phyloP scores from a whole-genome alignment of 2,113 vertebrate species.

The Osmerus mordax region DNA sequence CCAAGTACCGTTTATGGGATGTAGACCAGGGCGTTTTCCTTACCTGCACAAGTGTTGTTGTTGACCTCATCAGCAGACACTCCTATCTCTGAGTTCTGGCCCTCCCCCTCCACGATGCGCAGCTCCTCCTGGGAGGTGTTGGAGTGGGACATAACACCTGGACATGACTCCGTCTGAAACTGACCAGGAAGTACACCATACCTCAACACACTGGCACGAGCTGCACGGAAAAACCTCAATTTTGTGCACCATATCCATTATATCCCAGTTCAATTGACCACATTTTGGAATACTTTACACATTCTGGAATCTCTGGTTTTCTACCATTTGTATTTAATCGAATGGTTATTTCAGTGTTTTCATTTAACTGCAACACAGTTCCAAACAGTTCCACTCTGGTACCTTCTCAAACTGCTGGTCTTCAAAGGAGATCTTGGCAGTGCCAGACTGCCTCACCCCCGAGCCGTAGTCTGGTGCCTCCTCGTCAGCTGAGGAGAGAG shows the following conservation, averaged over 20 bases:
- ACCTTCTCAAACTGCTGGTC: slow-evolving; percentile 99
- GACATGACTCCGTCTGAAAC: slow-evolving; percentile 91
- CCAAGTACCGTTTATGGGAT: too few relatives aligned
- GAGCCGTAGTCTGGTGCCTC: slow-evolving; percentile 97
- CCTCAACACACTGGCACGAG: not conserved
- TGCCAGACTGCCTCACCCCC: slow-evolving; percentile 92
- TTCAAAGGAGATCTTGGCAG: slow-evolving; percentile 93
- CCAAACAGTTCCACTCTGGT: not conserved
- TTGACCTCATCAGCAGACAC: slow-evolving; percentile 92
- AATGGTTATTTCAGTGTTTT: too few relatives aligned
- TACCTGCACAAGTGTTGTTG: slow-evolving; percentile 93
- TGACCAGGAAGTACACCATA: slow-evolving; percentile 40
- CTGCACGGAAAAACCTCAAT: not conserved
- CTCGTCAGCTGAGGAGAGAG: slow-evolving; percentile 81
- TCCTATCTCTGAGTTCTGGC: slow-evolving; percentile 78
- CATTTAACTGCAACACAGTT: too few relatives aligned
- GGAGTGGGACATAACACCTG: slow-evolving; percentile 79
- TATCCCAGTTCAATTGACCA: too few relatives aligned
- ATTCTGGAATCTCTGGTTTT: too few relatives aligned
- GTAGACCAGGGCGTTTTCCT: not conserved
- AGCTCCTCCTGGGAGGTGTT: slow-evolving; percentile 94
- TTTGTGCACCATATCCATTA: not conserved
- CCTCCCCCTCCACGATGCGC: slow-evolving; percentile 93
- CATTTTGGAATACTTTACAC: too few relatives aligned
- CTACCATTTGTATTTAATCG: too few relatives aligned